Base-by-base conservation (phyloP, 2,888 invertebrate genomes). In the Chrysina gloriosa region DNA sequence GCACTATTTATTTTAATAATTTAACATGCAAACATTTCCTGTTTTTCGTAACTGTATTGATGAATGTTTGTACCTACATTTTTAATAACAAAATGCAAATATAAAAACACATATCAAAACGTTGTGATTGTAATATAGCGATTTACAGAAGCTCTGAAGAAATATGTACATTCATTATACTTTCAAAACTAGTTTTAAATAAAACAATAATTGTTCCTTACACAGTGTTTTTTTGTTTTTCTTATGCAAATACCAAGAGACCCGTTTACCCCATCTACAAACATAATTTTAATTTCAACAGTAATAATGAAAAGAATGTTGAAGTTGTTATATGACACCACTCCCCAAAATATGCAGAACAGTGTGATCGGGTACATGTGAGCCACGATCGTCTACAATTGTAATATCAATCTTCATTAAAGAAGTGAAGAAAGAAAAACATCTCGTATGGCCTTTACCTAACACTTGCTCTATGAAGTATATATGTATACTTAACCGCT, bases 161-260 rank as follows among this genome's bases (percentile, higher is more conserved):
- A 65, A 45, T 23, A 56, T 65, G 65, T 65, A 56, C 52, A 54
- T 65, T 52, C 52, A 52, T 54, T 54, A 54, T 54, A 54, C 39
- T 39, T 58, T 39, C 11, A 36, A 56, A 65, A 54, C 29, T 65
- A 67, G 63, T 67, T 67, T 67, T 67, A 63, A 67, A 67, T 67
- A 67, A 67, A n/a, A n/a, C n/a, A n/a, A 67, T 67, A 31, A 67
- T 50, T 67, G 58, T 66, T 66, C 66, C 66, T 66, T 56, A 45
- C 5, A 14, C n/a, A 11, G 3, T 16, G 47, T 34, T 25, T 66
- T 58, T 66, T 42, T 39, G 23, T 58, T 14, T 47, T 9, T 9
- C 21, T 6, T 19, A 7, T 21, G 6, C n/a, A 47, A 42, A 4
- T 14, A 14, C n/a, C 16, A n/a, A n/a, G n/a, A n/a, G n/a, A n/a